These are phyloP conservation scores for Gephyroberyx darwinii DNA, from an alignment of 2,797 vertebrate genomes.

Conservation along the genomic window DNA sequence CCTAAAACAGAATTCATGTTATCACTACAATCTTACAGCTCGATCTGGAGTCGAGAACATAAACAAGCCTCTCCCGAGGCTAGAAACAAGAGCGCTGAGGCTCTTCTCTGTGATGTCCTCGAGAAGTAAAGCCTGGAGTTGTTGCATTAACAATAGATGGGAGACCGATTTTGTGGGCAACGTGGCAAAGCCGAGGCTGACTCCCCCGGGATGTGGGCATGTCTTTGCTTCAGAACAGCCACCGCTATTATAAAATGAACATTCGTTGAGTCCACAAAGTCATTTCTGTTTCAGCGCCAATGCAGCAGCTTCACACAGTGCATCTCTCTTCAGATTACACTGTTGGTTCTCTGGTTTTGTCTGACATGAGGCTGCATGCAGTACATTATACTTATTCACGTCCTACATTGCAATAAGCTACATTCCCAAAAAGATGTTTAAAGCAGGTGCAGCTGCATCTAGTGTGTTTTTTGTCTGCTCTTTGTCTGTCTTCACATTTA, in stretches of 20 bases:
- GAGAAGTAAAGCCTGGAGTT: conserved; percentile 7
- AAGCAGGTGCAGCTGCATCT: too few relatives aligned
- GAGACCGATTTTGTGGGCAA: conserved; percentile 14
- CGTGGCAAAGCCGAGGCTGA: background rate
- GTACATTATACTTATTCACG: background rate
- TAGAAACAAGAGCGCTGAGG: conserved; percentile 1
- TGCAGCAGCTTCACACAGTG: background rate
- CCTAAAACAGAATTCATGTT: conserved; percentile 11
- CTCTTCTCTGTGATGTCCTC: conserved; percentile 15
- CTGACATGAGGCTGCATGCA: background rate
- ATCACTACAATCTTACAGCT: conserved; percentile 11
- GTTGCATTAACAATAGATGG: conserved; percentile 22
- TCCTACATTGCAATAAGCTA: too few relatives aligned
- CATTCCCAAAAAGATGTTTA: too few relatives aligned
- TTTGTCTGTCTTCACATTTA: background rate
- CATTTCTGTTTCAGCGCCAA: background rate
- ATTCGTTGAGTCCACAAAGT: background rate
- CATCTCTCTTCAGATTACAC: background rate
- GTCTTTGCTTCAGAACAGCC: background rate
- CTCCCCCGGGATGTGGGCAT: background rate
- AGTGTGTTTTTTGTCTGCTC: too few relatives aligned
- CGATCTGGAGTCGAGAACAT: conserved; percentile 20
- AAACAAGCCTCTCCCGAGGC: conserved; percentile 23
- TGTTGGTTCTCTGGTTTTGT: background rate
- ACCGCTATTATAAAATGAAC: background rate